Evolutionary conservation across 2,113 vertebrate species (phyloP).

Genomic region (Castor canadensis): DNA sequence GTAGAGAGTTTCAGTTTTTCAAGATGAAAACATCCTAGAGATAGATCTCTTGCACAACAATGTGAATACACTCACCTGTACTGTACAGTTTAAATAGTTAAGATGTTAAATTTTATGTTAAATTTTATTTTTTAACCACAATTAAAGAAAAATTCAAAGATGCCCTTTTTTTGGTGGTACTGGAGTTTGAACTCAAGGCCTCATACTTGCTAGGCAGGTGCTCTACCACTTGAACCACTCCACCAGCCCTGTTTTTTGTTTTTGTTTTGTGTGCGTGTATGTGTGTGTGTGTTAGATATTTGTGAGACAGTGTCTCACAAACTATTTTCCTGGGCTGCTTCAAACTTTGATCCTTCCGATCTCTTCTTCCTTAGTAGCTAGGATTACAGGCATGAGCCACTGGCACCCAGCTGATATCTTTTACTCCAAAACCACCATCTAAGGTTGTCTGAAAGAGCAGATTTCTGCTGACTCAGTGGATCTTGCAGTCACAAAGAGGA

Average conservation of each 20-base stretch:
- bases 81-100: not conserved
- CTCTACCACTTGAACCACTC: too few relatives aligned
- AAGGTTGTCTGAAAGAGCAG: slow-evolving; percentile 9
- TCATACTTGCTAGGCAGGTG: too few relatives aligned
- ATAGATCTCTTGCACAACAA: not conserved
- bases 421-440: not conserved
- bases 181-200: too few relatives aligned
- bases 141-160: not conserved
- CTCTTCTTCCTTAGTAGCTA: too few relatives aligned
- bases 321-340: too few relatives aligned
- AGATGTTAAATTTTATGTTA: not conserved
- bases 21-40: not conserved
- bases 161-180: not conserved
- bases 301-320: too few relatives aligned
- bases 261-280: too few relatives aligned
- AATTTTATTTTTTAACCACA: not conserved
- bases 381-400: too few relatives aligned
- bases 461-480: not conserved
- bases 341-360: too few relatives aligned
- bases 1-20: not conserved
- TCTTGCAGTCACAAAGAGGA: not conserved
- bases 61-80: not conserved
- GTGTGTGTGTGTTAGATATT: too few relatives aligned
- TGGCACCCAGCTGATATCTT: not conserved
- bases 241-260: too few relatives aligned